Conservation (phyloP, 2,888 invertebrate species). For the Rotaria macrura region DNA sequence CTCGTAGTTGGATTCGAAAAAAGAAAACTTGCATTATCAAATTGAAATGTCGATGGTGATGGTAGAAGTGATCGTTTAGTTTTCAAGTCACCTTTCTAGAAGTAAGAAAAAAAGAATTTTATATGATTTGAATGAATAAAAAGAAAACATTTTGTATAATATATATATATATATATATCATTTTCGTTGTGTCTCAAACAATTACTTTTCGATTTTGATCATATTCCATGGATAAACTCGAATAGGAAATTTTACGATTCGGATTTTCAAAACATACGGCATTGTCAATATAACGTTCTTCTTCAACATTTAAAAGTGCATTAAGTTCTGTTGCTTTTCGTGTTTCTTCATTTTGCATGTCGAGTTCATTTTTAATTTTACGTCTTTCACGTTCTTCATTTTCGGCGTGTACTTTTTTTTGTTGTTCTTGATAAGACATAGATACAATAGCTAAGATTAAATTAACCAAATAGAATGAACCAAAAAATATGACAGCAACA, state of each 20-base stretch:
- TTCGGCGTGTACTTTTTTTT: conserved; percentile 91
- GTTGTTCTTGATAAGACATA: conserved; percentile 94
- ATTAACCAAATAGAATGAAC: conserved; percentile 46
- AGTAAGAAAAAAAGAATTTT: not conserved
- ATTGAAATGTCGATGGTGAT: not conserved
- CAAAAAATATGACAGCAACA: conserved; percentile 93
- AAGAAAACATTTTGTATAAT: too few relatives aligned
- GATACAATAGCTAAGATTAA: conserved; percentile 33
- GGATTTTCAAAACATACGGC: not conserved
- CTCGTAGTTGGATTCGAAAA: not conserved
- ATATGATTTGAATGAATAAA: too few relatives aligned
- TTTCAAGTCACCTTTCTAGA: not conserved
- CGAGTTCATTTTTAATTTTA: not conserved
- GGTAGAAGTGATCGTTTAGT: not conserved
- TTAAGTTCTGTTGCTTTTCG: not conserved
- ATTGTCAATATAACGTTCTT: not conserved
- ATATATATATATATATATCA: too few relatives aligned
- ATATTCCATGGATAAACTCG: not conserved
- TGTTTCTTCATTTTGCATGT: not conserved
- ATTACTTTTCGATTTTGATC: not conserved
- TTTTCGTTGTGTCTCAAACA: not conserved
- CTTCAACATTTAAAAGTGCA: not conserved
- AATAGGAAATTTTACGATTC: not conserved
- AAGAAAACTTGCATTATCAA: not conserved
- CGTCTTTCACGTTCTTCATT: conserved; percentile 55